Conservation (phyloP, 2,113 vertebrate species). For the Nanorana parkeri region DNA sequence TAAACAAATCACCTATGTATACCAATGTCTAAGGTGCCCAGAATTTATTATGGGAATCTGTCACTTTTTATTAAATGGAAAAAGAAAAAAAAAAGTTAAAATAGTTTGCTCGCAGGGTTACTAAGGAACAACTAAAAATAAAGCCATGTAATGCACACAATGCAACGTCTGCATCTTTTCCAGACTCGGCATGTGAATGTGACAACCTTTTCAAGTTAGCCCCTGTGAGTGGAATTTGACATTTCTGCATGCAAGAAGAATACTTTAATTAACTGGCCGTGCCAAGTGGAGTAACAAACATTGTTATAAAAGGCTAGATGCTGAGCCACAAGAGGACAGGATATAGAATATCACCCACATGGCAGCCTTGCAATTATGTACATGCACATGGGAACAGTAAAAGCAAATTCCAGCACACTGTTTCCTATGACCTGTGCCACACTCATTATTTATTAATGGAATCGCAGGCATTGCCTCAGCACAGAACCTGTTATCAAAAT, state of each 20-base stretch:
- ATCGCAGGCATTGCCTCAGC: not conserved
- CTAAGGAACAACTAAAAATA: no score
- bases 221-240: slow-evolving; percentile 35
- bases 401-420: not conserved
- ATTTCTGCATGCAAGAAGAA: slow-evolving; percentile 48
- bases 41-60: no score
- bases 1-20: no score
- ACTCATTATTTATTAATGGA: not conserved
- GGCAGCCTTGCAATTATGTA: not conserved
- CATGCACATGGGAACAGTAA: not conserved
- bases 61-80: no score
- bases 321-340: slow-evolving; percentile 14
- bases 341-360: slow-evolving; percentile 3
- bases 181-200: slow-evolving; percentile 16
- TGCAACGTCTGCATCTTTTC: not conserved
- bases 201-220: slow-evolving; percentile 34
- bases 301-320: slow-evolving; percentile 40
- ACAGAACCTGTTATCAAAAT: not conserved
- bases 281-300: slow-evolving; percentile 34
- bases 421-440: not conserved
- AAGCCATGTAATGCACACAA: no score
- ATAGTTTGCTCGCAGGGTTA: no score
- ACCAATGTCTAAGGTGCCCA: no score
- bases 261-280: slow-evolving; percentile 46
- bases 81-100: no score